phyloP scores from a whole-genome alignment of 2,797 vertebrate species.

The Picus viridis region DNA sequence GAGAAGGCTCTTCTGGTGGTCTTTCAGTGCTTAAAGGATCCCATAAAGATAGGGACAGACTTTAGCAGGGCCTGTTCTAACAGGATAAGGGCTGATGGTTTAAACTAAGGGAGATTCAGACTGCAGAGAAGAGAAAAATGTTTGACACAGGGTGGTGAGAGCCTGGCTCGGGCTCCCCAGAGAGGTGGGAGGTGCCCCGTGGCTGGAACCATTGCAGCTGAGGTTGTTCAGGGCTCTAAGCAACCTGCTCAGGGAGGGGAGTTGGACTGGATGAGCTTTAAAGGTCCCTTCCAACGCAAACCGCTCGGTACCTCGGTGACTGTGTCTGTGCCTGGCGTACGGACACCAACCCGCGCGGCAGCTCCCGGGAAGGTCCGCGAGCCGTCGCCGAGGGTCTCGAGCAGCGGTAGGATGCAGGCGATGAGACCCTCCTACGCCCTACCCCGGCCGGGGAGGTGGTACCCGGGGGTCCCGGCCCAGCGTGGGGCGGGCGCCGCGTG shows the following conservation, averaged over 20 bases:
- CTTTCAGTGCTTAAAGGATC: not conserved
- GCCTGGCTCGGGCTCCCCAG: no score
- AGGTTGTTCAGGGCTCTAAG: not conserved
- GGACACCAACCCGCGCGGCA: not conserved
- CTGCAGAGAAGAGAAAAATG: not conserved
- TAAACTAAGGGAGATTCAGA: not conserved
- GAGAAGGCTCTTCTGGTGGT: not conserved
- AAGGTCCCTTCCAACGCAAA: not conserved
- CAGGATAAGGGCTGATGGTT: not conserved
- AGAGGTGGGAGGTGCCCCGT: no score
- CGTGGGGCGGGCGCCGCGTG: not conserved
- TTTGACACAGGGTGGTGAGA: not conserved
- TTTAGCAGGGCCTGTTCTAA: not conserved
- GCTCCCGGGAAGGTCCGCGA: no score
- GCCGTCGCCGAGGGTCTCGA: not conserved
- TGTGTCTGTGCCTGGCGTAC: not conserved
- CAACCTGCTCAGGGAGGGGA: not conserved
- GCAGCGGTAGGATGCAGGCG: no score
- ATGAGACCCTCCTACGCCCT: no score
- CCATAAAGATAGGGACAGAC: not conserved
- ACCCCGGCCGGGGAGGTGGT: no score
- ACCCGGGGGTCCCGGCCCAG: no score
- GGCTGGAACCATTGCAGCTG: not conserved
- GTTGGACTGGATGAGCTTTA: not conserved
- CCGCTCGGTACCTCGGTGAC: not conserved